Evolutionary conservation across 2,888 invertebrate genomes (phyloP), one percentile per base, ranked within the genome.

Genomic region (Pycnomerus fuliginosus): DNA sequence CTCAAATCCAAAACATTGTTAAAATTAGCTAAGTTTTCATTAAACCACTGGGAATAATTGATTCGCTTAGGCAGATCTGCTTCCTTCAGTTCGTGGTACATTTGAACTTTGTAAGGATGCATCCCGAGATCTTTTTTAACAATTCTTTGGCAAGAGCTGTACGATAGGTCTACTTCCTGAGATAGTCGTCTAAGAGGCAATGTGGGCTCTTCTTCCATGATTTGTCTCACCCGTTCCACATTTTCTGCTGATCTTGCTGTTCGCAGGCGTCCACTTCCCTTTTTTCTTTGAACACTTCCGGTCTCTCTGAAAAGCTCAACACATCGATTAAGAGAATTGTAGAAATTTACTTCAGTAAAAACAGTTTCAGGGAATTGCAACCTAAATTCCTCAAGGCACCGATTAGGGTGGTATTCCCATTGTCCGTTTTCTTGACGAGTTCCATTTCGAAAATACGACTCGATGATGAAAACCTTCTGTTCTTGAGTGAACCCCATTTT

Each of bases 1-100:
- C 30, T 50, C 23, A 50, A 3, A 49, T 46, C 41, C 3, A 48
- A 25, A 12, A 33, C 13, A 23, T 28, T 15, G 20, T 38, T 28
- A n/a, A n/a, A n/a, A 8, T 42, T 25, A 27, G 16, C 8, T 11
- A 25, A 27, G 16, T 25, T 22, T 23, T 24, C 12, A 2, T 23
- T 4, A 12, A 34, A 34, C 7, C 16, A 34, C 2, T 23, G 16
- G 23, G 23, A 34, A 23, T 23, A 34, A 2, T 13, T 3, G 3
- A 34, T 8, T 2, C 34, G 34, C 4, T 2, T 34, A 3, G 7
- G n/a, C n/a, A 14, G 11, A 23, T 34, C 23, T 23, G 2, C 3
- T 2, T 14, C 12, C 22, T 23, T 13, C 10, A 34, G 3, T 24
- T 34, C 23, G 3, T 34, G 34, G 2, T n/a, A 10, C 7, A 14